phyloP scores from a whole-genome alignment of 2,113 vertebrate genomes.

The Macquaria australasica region DNA sequence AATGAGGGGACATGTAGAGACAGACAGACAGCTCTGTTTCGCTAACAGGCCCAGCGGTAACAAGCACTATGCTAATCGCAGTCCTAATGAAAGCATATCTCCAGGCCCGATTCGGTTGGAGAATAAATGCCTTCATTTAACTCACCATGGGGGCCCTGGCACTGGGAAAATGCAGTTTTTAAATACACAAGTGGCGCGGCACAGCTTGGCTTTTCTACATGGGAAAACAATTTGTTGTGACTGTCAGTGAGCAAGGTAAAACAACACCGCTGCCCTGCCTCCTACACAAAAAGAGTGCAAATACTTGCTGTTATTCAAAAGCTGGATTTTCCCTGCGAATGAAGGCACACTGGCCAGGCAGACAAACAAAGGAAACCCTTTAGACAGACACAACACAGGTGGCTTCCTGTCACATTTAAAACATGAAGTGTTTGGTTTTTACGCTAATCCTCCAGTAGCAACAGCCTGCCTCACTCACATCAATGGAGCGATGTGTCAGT shows the following conservation, averaged over 20 bases:
- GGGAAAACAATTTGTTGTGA: conserved; percentile 69
- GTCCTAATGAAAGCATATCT: conserved; percentile 84
- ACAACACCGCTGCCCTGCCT: conserved; percentile 7
- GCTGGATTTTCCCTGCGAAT: conserved; percentile 19
- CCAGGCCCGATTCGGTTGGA: conserved; percentile 70
- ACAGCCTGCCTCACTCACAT: conserved; percentile 34
- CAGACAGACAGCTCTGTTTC: conserved; percentile 68
- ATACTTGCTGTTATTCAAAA: conserved; percentile 17
- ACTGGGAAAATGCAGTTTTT: conserved; percentile 74
- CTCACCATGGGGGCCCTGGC: conserved; percentile 75
- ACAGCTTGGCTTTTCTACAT: conserved; percentile 66
- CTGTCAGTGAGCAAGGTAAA: conserved; percentile 51
- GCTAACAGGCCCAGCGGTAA: conserved; percentile 78
- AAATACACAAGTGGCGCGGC: conserved; percentile 79
- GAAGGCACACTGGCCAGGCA: background rate
- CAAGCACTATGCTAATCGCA: conserved; percentile 83
- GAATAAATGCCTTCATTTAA: conserved; percentile 83
- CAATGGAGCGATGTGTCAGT: conserved; percentile 53
- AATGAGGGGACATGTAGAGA: conserved; percentile 69
- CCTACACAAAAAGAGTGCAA: conserved; percentile 12
- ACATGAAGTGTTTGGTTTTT: conserved; percentile 42
- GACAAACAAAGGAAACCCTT: conserved; percentile 19
- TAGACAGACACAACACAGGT: conserved; percentile 25
- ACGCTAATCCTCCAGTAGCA: conserved; percentile 61
- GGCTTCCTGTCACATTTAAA: conserved; percentile 41